Evolutionary conservation across 2,888 invertebrate species (phyloP).

Genomic region (Sarcophaga variegata): DNA sequence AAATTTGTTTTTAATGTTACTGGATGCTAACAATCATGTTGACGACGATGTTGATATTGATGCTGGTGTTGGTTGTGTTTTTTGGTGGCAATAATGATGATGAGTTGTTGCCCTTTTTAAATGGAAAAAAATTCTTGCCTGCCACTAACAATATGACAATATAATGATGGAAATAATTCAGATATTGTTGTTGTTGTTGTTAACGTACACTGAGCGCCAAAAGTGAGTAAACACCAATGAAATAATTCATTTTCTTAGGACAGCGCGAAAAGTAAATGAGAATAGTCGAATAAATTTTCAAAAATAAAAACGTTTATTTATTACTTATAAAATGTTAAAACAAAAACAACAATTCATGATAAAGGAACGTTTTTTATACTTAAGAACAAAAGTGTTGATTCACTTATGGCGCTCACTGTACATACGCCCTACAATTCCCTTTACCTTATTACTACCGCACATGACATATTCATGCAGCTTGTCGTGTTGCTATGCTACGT

Average conservation of each 20-base stretch:
- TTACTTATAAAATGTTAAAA: no score
- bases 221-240: no score
- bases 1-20: conserved; percentile 57
- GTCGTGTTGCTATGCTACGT: neutral
- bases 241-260: no score
- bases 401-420: no score
- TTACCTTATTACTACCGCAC: conserved; percentile 3
- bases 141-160: no score
- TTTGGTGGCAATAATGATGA: conserved; percentile 20
- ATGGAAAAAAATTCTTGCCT: neutral
- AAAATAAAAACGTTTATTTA: no score
- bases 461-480: neutral
- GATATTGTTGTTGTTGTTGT: conserved; percentile 33
- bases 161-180: neutral
- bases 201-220: neutral
- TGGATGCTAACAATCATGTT: conserved; percentile 26
- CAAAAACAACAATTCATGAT: no score
- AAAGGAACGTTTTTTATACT: no score
- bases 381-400: no score
- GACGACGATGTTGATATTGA: neutral
- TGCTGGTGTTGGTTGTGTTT: conserved; percentile 3
- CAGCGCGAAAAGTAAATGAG: no score
- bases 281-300: no score
- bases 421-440: neutral
- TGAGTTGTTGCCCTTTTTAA: conserved; percentile 39